A percentile compares a stretch with the other conserved stretches of the same genome.
Evolutionary conservation across 2,797 vertebrate genomes (phyloP).

Genomic region (Centroberyx gerrardi): DNA sequence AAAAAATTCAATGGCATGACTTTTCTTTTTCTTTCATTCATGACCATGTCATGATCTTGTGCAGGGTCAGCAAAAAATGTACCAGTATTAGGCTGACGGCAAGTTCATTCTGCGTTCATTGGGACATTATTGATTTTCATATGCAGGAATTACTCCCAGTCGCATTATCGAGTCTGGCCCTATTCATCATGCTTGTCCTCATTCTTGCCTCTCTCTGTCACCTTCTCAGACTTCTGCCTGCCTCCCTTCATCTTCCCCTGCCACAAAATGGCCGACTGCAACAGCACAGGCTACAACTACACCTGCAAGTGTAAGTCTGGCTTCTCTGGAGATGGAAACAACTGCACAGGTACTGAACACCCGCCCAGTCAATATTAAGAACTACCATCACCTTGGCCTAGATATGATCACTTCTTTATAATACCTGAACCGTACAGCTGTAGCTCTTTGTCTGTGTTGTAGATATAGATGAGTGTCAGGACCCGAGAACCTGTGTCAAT

Average conservation of each 20-base stretch:
- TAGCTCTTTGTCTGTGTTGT: conserved; percentile 19
- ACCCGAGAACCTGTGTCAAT: conserved; percentile 79
- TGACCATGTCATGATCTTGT: too few relatives aligned
- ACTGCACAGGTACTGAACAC: conserved; percentile 84
- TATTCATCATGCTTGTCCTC: not conserved
- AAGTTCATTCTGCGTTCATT: not conserved
- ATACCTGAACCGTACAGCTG: not conserved
- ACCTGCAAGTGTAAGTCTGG: conserved; percentile 85
- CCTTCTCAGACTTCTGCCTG: conserved; percentile 84
- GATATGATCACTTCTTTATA: not conserved
- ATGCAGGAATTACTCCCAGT: not conserved
- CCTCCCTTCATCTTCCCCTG: conserved; percentile 86
- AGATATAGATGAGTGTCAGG: conserved; percentile 88
- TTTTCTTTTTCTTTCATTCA: too few relatives aligned
- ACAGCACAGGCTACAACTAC: conserved; percentile 81
- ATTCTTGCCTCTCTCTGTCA: not conserved
- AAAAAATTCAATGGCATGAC: too few relatives aligned
- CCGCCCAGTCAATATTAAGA: not conserved
- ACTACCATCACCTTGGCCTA: not conserved
- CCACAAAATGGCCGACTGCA: conserved; percentile 84
- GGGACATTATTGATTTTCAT: not conserved
- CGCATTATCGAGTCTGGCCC: not conserved
- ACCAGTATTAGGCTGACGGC: not conserved
- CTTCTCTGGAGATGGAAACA: conserved; percentile 82
- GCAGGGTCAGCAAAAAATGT: too few relatives aligned